These are phyloP conservation scores for Peromyscus maniculatus DNA, from an alignment of 2,113 vertebrate species.

Conservation along the genomic window DNA sequence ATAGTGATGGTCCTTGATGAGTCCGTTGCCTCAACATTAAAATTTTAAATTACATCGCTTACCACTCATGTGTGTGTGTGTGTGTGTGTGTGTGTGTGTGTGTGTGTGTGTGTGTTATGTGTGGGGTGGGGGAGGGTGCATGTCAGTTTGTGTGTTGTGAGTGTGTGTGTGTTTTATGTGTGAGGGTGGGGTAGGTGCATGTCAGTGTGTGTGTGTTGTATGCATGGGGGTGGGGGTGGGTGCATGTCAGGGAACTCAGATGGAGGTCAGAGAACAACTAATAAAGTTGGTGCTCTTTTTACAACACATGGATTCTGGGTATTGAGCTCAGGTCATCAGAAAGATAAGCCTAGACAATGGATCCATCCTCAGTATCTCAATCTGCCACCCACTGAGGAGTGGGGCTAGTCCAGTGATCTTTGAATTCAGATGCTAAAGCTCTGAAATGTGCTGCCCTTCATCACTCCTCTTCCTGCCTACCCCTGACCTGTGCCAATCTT, in stretches of 20 bases:
- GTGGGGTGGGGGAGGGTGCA: neutral
- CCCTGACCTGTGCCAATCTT: neutral
- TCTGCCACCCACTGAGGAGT: neutral
- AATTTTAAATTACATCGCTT: neutral
- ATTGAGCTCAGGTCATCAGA: neutral
- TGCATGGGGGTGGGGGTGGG: neutral
- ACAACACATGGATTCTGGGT: neutral
- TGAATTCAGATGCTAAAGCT: neutral
- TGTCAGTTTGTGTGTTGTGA: neutral
- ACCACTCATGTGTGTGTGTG: neutral
- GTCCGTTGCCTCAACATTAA: neutral
- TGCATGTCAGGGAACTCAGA: neutral
- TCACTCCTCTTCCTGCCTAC: neutral
- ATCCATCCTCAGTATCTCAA: neutral
- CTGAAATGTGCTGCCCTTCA: neutral
- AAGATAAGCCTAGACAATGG: neutral
- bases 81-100: neutral
- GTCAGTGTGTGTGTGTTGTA: neutral
- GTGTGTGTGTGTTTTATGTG: neutral
- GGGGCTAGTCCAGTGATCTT: neutral
- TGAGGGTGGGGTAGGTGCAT: too few species aligned
- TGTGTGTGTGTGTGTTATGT: neutral
- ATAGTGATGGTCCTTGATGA: neutral
- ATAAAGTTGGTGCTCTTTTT: neutral
- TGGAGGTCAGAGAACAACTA: neutral